These are phyloP conservation scores for Amiota communis DNA, from an alignment of 2,888 invertebrate species.

Conservation along the genomic window DNA sequence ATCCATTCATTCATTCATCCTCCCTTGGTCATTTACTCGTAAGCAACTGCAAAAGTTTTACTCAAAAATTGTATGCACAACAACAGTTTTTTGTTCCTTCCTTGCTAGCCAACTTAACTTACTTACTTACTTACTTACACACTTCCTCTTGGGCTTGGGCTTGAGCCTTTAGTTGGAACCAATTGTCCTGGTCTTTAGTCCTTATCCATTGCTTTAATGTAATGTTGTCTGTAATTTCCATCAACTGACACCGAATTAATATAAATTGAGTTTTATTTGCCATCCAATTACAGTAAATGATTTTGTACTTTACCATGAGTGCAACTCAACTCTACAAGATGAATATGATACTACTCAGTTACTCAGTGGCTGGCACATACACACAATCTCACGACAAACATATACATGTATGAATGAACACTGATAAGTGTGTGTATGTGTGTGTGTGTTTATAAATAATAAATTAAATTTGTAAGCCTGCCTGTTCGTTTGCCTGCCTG, in stretches of 20 bases:
- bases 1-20: too few relatives aligned
- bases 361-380: neutral
- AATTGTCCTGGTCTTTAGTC: neutral
- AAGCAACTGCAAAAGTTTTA: neutral
- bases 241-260: constrained; percentile 19
- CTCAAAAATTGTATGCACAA: neutral
- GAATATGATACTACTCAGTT: too few relatives aligned
- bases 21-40: neutral
- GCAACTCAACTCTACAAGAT: too few relatives aligned
- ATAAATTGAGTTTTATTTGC: constrained; percentile 22
- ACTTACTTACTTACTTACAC: neutral
- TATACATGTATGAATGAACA: neutral
- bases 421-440: neutral
- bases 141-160: neutral
- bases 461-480: constrained; percentile 29
- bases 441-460: neutral
- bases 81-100: too few relatives aligned
- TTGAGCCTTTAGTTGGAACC: neutral
- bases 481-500: too few relatives aligned
- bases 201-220: too few relatives aligned
- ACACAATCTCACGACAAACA: neutral
- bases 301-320: too few relatives aligned
- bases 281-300: constrained; percentile 9
- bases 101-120: neutral
- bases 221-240: neutral